Evolutionary conservation across 2,113 vertebrate genomes (phyloP).

Genomic region (Neodon shergylaensis): DNA sequence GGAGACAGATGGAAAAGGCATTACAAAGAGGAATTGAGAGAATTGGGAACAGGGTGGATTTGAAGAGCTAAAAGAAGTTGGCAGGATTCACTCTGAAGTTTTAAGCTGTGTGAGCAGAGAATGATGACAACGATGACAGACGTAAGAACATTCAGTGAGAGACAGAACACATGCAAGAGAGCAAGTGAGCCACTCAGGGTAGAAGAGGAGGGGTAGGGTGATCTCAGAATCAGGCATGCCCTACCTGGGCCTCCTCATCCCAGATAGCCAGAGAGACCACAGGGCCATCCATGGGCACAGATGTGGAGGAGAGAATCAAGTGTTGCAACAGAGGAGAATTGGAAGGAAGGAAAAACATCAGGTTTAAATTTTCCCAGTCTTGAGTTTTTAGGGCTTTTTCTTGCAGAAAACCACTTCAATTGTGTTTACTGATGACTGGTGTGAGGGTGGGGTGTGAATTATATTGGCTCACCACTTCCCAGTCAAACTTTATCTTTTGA

Average conservation of each 20-base stretch:
- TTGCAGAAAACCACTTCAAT: constrained; percentile 62
- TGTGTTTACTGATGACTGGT: constrained; percentile 50
- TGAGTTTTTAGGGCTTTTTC: constrained; percentile 56
- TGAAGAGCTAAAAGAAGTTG: constrained; percentile 14
- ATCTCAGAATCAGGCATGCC: constrained; percentile 27
- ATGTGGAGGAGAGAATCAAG: constrained; percentile 48
- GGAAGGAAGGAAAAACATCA: constrained; percentile 66
- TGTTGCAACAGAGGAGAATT: constrained; percentile 67
- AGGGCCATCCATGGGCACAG: constrained; percentile 18
- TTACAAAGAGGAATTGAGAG: neutral
- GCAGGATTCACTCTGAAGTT: constrained; percentile 38
- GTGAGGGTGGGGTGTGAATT: constrained; percentile 55
- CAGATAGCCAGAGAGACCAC: neutral
- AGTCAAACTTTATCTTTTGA: constrained; percentile 60
- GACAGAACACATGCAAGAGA: neutral
- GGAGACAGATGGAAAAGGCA: neutral
- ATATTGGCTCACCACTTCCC: constrained; percentile 39
- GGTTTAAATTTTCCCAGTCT: constrained; percentile 71
- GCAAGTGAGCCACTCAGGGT: neutral
- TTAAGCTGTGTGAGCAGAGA: neutral
- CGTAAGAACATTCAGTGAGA: neutral
- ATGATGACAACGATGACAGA: constrained; percentile 35
- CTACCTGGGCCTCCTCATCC: neutral
- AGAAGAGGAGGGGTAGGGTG: neutral
- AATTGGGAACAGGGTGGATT: neutral